Percentiles rank a stretch among this genome's conserved stretches.
These are phyloP conservation scores for Synergus japonicus DNA, from an alignment of 2,888 invertebrate genomes.

Conservation along the genomic window DNA sequence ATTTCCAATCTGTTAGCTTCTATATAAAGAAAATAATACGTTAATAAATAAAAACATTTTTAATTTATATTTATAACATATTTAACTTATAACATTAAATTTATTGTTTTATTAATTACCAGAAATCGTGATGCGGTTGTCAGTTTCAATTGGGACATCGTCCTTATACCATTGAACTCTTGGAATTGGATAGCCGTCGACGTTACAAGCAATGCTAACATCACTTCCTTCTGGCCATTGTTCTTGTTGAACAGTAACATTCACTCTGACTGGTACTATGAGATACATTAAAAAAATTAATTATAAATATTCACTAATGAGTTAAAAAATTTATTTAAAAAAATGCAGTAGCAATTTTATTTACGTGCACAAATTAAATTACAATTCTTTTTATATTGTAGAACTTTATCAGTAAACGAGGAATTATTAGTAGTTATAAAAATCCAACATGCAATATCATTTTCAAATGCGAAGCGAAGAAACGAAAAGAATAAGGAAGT, in stretches of 20 bases:
- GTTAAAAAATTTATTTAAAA: neutral
- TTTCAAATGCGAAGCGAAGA: neutral
- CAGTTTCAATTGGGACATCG: conserved; percentile 79
- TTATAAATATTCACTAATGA: neutral
- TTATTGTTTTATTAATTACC: conserved; percentile 77
- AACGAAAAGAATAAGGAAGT: conserved; percentile 31
- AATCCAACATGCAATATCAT: conserved; percentile 9
- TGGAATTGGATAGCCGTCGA: conserved; percentile 88
- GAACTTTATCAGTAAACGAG: conserved; percentile 23
- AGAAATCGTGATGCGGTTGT: conserved; percentile 82
- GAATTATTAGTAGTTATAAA: conserved; percentile 26
- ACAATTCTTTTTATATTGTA: neutral
- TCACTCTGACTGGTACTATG: conserved; percentile 83
- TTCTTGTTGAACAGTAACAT: conserved; percentile 80
- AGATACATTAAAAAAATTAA: conserved; percentile 58
- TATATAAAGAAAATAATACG: conserved; percentile 66
- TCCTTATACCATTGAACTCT: conserved; percentile 91
- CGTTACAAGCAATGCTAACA: conserved; percentile 85
- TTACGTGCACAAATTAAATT: neutral
- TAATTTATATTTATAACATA: neutral
- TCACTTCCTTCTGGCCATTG: conserved; percentile 83
- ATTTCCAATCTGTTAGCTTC: conserved; percentile 87
- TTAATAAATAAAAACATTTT: neutral
- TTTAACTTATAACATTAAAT: conserved; percentile 8
- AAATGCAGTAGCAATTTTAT: neutral